Evolutionary conservation across 2,113 vertebrate genomes (phyloP), one percentile per base, ranked within the genome.

Genomic region (Esox niger): DNA sequence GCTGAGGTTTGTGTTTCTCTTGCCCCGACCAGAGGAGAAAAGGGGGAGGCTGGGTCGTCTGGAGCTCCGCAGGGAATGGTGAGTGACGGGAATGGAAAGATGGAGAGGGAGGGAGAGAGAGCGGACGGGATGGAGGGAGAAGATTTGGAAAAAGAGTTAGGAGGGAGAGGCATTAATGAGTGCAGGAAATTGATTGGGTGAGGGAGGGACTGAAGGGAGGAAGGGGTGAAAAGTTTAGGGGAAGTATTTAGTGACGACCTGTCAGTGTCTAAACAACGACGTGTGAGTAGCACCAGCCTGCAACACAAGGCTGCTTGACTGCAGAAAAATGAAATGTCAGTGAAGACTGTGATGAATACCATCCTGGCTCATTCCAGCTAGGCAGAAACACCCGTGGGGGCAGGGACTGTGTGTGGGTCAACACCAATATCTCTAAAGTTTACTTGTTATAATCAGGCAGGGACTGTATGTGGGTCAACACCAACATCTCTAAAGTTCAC

Each of bases 31-130:
- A 38, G 26, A 15, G 60, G 29, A 54, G 27, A 43, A 43, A 47
- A 58, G 43, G 46, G 21, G 58, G 4, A 17, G 20, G 58, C 54
- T 57, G 25, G 25, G 25, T n/a, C n/a, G 58, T 33, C 55, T 52
- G 62, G 56, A 70, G 65, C 76, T 83, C 79, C 81, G 79, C 76
- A 72, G 76, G 65, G 67, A 75, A 61, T 70, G 67, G 61, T 25
- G 15, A 55, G 33, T n/a, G 30, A 17, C 27, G 25, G 31, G 60
- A 69, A 55, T 5, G 33, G 25, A 0, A 5, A 38, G 35, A 49
- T 4, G 20, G 13, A 49, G 47, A 7, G 8, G 47, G 47, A 20
- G 58, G 30, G 58, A 21, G 30, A 1, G 6, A 11, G 30, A 11
- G 6, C 2, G 58, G 2, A 11, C 7, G 30, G n/a, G 30, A n/a